Percentiles rank a stretch among this genome's conserved stretches.
phyloP scores from a whole-genome alignment of 1,140 invertebrate species.

The Mesaphorura yosii region DNA sequence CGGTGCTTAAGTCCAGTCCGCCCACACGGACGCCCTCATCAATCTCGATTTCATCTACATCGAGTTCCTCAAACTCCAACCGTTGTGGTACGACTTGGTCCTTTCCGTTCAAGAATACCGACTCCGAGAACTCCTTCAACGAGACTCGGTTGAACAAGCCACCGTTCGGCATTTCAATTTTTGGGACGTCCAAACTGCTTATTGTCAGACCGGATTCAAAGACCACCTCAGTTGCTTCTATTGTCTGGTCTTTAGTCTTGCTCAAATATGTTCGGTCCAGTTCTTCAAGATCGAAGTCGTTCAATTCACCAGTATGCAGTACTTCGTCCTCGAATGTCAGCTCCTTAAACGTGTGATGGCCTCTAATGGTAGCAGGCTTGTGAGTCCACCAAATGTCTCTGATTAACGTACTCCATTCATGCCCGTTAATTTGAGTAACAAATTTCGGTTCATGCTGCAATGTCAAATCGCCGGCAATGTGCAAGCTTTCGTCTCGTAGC shows the following conservation, averaged over 20 bases:
- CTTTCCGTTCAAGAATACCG: background rate
- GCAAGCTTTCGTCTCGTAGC: background rate
- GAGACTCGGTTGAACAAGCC: background rate
- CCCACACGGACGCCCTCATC: background rate
- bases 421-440: background rate
- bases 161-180: background rate
- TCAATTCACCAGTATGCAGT: background rate
- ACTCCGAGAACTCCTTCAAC: background rate
- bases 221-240: background rate
- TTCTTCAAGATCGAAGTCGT: background rate
- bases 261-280: background rate
- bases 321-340: background rate
- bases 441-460: constrained; percentile 2
- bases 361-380: background rate
- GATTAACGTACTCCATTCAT: background rate
- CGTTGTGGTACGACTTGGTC: background rate
- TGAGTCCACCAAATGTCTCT: constrained; percentile 1
- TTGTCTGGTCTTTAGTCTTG: background rate
- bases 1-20: background rate
- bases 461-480: background rate
- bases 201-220: background rate
- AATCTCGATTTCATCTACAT: background rate
- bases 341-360: background rate
- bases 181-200: background rate
- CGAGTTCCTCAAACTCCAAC: background rate